Evolutionary conservation across 2,888 invertebrate species (phyloP).

Genomic region (Andrena chrysosceles): DNA sequence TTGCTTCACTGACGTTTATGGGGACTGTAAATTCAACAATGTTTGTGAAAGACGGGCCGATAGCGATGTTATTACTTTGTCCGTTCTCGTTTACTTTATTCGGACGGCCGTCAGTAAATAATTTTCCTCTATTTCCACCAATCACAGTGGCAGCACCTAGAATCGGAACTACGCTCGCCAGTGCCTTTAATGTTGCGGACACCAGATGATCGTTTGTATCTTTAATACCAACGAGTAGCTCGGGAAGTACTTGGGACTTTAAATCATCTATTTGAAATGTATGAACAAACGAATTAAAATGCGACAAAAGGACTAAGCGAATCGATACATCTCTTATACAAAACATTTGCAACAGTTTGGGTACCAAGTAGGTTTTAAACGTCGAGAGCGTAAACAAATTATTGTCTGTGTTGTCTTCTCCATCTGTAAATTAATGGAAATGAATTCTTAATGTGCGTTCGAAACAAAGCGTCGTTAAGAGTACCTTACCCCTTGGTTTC

Average conservation of each 20-base stretch:
- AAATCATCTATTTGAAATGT: conserved; percentile 92
- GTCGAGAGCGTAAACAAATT: conserved; percentile 89
- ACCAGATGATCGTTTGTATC: conserved; percentile 94
- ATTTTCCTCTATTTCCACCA: conserved; percentile 90
- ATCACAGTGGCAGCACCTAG: conserved; percentile 94
- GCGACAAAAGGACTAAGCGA: conserved; percentile 91
- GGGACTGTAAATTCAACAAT: conserved; percentile 46
- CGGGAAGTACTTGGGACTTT: conserved; percentile 93
- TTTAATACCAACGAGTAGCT: conserved; percentile 94
- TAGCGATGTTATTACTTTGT: conserved; percentile 30
- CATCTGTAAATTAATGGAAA: conserved; percentile 70
- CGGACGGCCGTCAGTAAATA: conserved; percentile 95
- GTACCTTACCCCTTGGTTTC: conserved; percentile 88
- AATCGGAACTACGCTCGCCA: conserved; percentile 94
- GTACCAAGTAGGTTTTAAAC: conserved; percentile 91
- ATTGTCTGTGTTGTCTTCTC: conserved; percentile 83
- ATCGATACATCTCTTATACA: conserved; percentile 94
- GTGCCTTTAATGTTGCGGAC: conserved; percentile 91
- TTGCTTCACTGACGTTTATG: conserved; percentile 69
- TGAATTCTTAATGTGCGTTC: not conserved
- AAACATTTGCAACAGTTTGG: conserved; percentile 92
- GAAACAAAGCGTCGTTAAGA: conserved; percentile 17
- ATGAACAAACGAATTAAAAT: conserved; percentile 91
- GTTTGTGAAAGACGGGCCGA: conserved; percentile 28
- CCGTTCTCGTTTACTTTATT: conserved; percentile 82